phyloP scores from a whole-genome alignment of 2,113 vertebrate genomes.

The Dipodomys stephensi region DNA sequence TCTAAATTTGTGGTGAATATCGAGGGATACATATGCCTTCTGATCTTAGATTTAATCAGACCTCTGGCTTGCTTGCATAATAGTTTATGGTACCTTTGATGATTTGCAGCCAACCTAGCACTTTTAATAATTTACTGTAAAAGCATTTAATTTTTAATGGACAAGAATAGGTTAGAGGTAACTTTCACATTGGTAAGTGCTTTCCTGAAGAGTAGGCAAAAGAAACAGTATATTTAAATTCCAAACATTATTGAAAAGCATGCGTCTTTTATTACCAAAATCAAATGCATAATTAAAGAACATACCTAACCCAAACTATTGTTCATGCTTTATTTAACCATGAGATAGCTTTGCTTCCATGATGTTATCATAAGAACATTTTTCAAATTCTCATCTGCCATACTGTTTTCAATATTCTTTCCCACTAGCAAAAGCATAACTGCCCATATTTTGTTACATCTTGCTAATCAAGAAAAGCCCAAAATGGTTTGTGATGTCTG shows the following conservation, averaged over 20 bases:
- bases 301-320: slow-evolving; percentile 82
- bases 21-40: slow-evolving; percentile 70
- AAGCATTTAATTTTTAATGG: slow-evolving; percentile 90
- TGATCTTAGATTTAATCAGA: slow-evolving; percentile 85
- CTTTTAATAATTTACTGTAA: slow-evolving; percentile 89
- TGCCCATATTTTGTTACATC: slow-evolving; percentile 64
- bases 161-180: slow-evolving; percentile 82
- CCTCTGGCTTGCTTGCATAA: slow-evolving; percentile 78
- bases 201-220: slow-evolving; percentile 73
- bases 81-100: slow-evolving; percentile 86
- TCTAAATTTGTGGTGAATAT: slow-evolving; percentile 74
- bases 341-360: slow-evolving; percentile 71
- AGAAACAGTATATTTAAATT: slow-evolving; percentile 82
- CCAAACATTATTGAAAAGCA: slow-evolving; percentile 85
- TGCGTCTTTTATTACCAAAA: slow-evolving; percentile 86
- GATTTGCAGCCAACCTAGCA: slow-evolving; percentile 86
- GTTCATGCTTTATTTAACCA: slow-evolving; percentile 84
- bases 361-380: slow-evolving; percentile 67
- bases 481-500: slow-evolving; percentile 42
- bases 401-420: slow-evolving; percentile 67
- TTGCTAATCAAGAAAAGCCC: slow-evolving; percentile 65
- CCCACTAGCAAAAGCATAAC: slow-evolving; percentile 3
- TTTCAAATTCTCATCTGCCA: slow-evolving; percentile 60
- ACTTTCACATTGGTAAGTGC: slow-evolving; percentile 82
- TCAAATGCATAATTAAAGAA: slow-evolving; percentile 88